Conservation (phyloP, 2,797 vertebrate species). For the Mus minutoides region DNA sequence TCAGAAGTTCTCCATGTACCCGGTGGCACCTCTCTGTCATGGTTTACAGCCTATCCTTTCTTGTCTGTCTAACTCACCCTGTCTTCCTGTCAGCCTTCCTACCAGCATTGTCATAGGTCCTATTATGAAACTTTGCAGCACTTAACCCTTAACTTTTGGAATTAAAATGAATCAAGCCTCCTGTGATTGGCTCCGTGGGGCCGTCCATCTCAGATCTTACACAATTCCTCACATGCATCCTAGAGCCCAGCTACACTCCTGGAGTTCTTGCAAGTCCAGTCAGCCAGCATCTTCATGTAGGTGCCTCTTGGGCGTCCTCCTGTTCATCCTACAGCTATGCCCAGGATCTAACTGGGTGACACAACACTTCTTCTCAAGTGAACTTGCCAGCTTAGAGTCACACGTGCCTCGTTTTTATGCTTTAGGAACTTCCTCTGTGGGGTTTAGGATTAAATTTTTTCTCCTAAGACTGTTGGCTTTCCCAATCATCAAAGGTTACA, state of each 20-base stretch:
- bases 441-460: background rate
- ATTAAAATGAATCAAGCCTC: background rate
- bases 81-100: background rate
- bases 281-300: no score
- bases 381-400: background rate
- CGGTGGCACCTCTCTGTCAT: background rate
- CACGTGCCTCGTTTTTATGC: background rate
- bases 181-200: no score
- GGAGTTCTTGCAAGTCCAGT: background rate
- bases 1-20: background rate
- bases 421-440: background rate
- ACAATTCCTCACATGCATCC: background rate
- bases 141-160: background rate
- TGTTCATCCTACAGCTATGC: background rate
- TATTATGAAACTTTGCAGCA: background rate
- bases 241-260: fast-evolving
- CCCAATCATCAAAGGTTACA: background rate
- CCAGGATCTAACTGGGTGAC: background rate
- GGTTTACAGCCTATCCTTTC: background rate
- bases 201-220: background rate
- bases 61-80: background rate
- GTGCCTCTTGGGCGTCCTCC: background rate
- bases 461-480: background rate
- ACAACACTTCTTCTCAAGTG: background rate
- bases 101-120: background rate